These are phyloP conservation scores for Trichoplusia ni DNA, from an alignment of 1,140 invertebrate genomes.

Conservation along the genomic window DNA sequence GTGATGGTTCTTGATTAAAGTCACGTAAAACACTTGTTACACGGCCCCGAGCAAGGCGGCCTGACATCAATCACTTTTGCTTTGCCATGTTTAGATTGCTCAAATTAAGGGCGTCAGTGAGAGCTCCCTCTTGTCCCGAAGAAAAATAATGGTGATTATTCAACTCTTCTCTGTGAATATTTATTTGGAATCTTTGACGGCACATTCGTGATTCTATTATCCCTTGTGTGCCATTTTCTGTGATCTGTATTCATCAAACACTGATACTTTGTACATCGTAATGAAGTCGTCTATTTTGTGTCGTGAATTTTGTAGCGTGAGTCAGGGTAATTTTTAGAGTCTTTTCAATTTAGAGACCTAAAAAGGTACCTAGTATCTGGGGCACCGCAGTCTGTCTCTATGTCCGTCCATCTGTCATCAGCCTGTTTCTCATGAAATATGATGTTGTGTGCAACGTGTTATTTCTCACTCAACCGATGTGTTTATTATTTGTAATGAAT, in stretches of 20 bases:
- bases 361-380: no score
- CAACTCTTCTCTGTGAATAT: constrained; percentile 42
- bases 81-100: constrained; percentile 58
- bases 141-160: constrained; percentile 50
- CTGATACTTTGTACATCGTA: no score
- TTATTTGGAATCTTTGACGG: constrained; percentile 19
- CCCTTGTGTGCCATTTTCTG: neutral
- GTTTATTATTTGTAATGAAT: no score
- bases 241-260: neutral
- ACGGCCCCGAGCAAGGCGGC: constrained; percentile 38
- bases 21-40: constrained; percentile 63
- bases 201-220: constrained; percentile 15
- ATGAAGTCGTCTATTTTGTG: no score
- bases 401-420: no score
- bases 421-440: no score
- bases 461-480: no score
- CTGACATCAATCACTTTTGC: constrained; percentile 50
- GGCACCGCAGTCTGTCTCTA: no score
- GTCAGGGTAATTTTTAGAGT: no score
- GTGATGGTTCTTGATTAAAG: constrained; percentile 42
- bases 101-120: constrained; percentile 51
- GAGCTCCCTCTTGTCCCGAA: constrained; percentile 35
- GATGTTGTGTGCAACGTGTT: no score
- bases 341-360: no score
- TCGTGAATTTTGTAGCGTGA: no score